Percentiles rank a stretch among this genome's conserved stretches.
These are phyloP conservation scores for Gnatocerus cornutus DNA, from an alignment of 2,888 invertebrate genomes.

Conservation along the genomic window DNA sequence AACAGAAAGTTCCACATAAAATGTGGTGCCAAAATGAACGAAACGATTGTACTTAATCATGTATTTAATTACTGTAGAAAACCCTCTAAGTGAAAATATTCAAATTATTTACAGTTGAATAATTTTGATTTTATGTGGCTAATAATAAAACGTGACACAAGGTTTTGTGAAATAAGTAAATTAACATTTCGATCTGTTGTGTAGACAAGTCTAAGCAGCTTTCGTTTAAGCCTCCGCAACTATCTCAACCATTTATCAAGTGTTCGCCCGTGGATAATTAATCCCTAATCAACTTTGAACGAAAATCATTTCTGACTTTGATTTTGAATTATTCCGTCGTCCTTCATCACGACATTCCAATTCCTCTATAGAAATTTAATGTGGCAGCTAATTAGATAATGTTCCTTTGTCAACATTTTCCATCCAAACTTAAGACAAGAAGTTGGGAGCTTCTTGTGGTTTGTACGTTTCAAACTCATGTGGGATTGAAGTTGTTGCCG, in stretches of 20 bases:
- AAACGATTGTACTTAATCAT: no score
- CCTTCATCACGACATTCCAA: conserved; percentile 6
- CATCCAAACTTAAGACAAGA: background rate
- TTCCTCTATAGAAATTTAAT: conserved; percentile 22
- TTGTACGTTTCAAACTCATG: conserved; percentile 26
- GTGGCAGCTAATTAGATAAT: conserved; percentile 17
- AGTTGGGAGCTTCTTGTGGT: conserved; percentile 8
- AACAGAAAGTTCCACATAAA: no score
- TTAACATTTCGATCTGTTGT: no score
- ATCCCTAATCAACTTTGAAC: conserved; percentile 1
- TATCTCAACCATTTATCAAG: background rate
- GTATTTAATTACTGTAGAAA: no score
- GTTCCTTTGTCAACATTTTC: conserved; percentile 22
- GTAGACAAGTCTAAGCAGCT: no score
- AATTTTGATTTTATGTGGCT: no score
- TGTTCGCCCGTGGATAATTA: background rate
- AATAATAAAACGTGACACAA: no score
- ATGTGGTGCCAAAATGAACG: no score
- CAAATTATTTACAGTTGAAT: no score
- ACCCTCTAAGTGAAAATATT: no score
- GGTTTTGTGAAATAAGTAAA: no score
- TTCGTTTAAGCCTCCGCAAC: no score
- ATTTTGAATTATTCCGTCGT: conserved; percentile 14
- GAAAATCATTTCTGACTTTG: conserved; percentile 12
- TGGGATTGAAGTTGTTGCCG: conserved; percentile 24